phyloP scores from a whole-genome alignment of 2,888 invertebrate genomes.

The Dolichopus griseipennis region DNA sequence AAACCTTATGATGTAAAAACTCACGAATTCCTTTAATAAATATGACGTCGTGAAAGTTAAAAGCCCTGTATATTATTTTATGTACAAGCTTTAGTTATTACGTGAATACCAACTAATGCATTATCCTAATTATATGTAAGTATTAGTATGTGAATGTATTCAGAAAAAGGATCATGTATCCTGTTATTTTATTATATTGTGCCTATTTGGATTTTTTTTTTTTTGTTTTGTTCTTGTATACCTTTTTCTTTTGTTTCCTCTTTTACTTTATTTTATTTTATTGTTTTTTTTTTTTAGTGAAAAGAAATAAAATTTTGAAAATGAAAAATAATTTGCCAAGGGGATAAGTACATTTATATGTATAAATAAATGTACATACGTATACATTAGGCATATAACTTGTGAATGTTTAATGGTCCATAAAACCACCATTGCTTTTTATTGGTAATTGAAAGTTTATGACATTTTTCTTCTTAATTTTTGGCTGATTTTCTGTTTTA shows the following conservation, averaged over 20 bases:
- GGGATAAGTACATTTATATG: not conserved
- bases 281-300: not conserved
- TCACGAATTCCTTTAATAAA: not conserved
- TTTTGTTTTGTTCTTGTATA: not conserved
- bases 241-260: no score
- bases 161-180: not conserved
- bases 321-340: not conserved
- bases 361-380: not conserved
- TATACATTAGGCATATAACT: not conserved
- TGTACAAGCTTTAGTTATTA: not conserved
- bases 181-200: not conserved
- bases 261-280: no score
- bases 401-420: conserved; percentile 6
- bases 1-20: not conserved
- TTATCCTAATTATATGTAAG: no score
- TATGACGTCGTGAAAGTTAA: not conserved
- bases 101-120: not conserved
- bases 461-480: not conserved
- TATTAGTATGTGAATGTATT: no score
- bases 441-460: conserved; percentile 6
- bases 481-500: not conserved
- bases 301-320: not conserved
- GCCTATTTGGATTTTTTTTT: not conserved
- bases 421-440: conserved; percentile 6
- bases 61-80: not conserved